Evolutionary conservation across 2,797 vertebrate species (phyloP).

Genomic region (Spondyliosoma cantharus): DNA sequence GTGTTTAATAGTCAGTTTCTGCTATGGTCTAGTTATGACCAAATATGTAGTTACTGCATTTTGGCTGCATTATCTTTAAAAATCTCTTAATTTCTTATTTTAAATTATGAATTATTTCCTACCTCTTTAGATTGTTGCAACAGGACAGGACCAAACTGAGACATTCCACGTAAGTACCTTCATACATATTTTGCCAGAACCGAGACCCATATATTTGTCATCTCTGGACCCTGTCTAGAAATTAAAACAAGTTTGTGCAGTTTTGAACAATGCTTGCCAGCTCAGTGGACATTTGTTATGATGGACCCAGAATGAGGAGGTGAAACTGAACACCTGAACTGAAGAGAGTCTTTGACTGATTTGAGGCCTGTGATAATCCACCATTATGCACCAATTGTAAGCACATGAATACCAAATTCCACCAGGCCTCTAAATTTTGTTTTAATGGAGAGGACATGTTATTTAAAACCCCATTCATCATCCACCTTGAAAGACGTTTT

Average conservation of each 20-base stretch:
- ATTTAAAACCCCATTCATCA: slow-evolving; percentile 50
- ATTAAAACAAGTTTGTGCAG: not conserved
- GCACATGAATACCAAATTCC: slow-evolving; percentile 15
- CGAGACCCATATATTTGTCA: not conserved
- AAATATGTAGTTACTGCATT: not conserved
- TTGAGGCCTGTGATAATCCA: slow-evolving; percentile 10
- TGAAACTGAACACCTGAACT: not conserved
- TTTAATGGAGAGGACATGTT: slow-evolving; percentile 18
- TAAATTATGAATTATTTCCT: not conserved
- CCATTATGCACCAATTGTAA: slow-evolving; percentile 11
- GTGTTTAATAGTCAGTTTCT: no score
- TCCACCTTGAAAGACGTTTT: slow-evolving; percentile 30
- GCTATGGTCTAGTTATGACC: not conserved
- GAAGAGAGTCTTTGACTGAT: not conserved
- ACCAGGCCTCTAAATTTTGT: slow-evolving; percentile 10
- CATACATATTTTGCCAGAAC: not conserved
- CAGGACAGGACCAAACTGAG: no score
- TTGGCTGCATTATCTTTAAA: not conserved
- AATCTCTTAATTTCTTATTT: not conserved
- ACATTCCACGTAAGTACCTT: no score
- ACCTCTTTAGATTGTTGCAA: not conserved
- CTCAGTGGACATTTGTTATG: not conserved
- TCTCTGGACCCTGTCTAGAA: not conserved
- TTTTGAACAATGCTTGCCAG: not conserved
- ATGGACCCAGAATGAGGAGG: not conserved